phyloP scores from a whole-genome alignment of 2,888 invertebrate species.

The Atherix ibis region DNA sequence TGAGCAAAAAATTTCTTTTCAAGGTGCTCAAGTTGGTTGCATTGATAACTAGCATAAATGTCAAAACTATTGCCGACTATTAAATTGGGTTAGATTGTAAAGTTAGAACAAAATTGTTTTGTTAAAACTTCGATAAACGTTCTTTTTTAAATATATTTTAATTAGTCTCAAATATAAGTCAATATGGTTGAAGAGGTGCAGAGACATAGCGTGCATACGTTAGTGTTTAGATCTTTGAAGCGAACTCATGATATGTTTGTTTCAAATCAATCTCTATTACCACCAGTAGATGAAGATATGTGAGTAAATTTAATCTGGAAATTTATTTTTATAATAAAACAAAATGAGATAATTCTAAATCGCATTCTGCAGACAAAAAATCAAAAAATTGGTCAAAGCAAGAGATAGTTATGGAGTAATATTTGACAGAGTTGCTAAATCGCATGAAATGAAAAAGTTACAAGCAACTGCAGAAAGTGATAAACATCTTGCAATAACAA shows the following conservation, averaged over 20 bases:
- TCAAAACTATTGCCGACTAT: too few species aligned
- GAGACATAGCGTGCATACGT: constrained; percentile 89
- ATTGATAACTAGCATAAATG: too few species aligned
- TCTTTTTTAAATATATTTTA: not conserved
- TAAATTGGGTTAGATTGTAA: not conserved
- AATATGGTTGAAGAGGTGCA: constrained; percentile 68
- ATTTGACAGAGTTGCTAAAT: constrained; percentile 50
- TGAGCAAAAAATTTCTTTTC: too few species aligned
- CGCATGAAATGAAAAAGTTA: constrained; percentile 18
- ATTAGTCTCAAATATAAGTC: not conserved
- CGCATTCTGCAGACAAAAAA: constrained; percentile 32
- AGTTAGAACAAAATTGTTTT: not conserved
- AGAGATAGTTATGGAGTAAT: constrained; percentile 76
- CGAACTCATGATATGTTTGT: constrained; percentile 96
- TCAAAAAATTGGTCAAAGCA: constrained; percentile 58
- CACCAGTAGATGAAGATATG: constrained; percentile 72
- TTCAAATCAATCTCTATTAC: constrained; percentile 72
- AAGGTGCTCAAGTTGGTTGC: too few species aligned
- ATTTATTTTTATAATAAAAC: not conserved
- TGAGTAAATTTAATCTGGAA: constrained; percentile 35
- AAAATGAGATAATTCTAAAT: too few species aligned
- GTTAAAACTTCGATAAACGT: not conserved
- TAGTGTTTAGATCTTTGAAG: constrained; percentile 92
- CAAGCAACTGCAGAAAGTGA: constrained; percentile 5
- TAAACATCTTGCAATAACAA: constrained; percentile 19